These are phyloP conservation scores for Hylaea fasciaria DNA, from an alignment of 2,888 invertebrate genomes.

Conservation along the genomic window DNA sequence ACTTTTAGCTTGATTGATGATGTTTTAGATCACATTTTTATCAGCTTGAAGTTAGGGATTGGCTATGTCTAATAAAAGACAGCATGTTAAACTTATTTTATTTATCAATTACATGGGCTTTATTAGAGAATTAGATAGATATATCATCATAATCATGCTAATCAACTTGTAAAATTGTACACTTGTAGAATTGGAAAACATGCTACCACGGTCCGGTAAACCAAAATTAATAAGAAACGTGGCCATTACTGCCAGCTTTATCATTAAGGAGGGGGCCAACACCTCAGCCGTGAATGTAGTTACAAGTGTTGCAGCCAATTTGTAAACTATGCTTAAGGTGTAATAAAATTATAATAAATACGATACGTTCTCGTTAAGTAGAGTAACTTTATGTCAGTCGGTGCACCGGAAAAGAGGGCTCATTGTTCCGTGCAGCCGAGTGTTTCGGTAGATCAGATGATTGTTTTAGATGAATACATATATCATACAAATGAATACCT, in stretches of 20 bases:
- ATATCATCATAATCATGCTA: too few species aligned
- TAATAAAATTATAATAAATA: slow-evolving; percentile 61
- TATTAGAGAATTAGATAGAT: too few species aligned
- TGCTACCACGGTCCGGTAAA: slow-evolving; percentile 9
- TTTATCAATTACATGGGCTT: too few species aligned
- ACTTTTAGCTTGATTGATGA: too few species aligned
- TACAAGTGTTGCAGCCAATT: slow-evolving; percentile 45
- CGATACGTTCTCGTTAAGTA: slow-evolving; percentile 54
- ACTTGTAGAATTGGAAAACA: slow-evolving; percentile 21
- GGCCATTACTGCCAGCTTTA: slow-evolving; percentile 37
- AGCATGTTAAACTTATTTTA: too few species aligned
- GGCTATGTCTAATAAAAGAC: too few species aligned
- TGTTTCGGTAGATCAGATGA: slow-evolving; percentile 5
- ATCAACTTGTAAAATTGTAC: too few species aligned
- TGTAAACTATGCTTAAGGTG: slow-evolving; percentile 52
- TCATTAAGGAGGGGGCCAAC: slow-evolving; percentile 48
- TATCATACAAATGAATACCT: not conserved
- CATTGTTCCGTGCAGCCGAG: slow-evolving; percentile 4
- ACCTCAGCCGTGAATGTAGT: slow-evolving; percentile 43
- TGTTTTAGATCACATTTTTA: too few species aligned
- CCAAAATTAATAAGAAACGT: slow-evolving; percentile 36
- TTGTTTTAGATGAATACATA: not conserved
- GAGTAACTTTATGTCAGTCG: slow-evolving; percentile 64
- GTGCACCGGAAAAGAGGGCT: slow-evolving; percentile 35
- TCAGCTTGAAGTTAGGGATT: too few species aligned